Conservation (phyloP, 2,113 vertebrate species). For the Ibidorhyncha struthersii region DNA sequence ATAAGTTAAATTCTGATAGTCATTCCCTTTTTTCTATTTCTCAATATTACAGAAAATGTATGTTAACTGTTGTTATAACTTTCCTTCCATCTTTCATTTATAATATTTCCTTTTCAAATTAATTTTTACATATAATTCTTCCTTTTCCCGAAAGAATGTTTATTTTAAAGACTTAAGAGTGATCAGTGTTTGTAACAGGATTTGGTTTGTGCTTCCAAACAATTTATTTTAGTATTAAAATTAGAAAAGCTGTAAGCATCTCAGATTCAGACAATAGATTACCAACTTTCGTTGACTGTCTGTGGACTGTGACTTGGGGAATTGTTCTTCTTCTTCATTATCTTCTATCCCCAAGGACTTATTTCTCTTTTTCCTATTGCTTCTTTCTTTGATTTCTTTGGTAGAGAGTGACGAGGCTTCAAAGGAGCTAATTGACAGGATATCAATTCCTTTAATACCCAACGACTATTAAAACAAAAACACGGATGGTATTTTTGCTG, state of each 20-base stretch:
- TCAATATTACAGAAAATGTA: neutral
- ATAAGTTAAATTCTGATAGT: neutral
- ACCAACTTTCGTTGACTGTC: conserved; percentile 77
- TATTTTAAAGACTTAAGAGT: neutral
- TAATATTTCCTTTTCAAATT: neutral
- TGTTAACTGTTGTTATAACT: neutral
- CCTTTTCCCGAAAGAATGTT: neutral
- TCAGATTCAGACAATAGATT: conserved; percentile 38
- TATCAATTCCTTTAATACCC: conserved; percentile 77
- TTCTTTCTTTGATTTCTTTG: conserved; percentile 75
- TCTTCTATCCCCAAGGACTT: conserved; percentile 76
- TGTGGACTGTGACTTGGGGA: conserved; percentile 73
- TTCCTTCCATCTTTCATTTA: neutral
- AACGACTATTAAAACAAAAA: conserved; percentile 65
- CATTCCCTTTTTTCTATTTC: neutral
- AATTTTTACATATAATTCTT: neutral
- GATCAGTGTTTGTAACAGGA: neutral
- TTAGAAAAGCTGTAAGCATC: neutral
- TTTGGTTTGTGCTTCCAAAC: neutral
- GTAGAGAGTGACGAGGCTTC: conserved; percentile 76
- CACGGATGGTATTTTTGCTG: neutral
- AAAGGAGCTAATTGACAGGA: conserved; percentile 74
- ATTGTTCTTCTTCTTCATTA: conserved; percentile 71
- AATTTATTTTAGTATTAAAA: neutral
- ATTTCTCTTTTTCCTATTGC: conserved; percentile 74